Percentiles rank a stretch among this genome's conserved stretches.
Conservation (phyloP, 2,888 invertebrate species). For the Pachymerium ferrugineum region DNA sequence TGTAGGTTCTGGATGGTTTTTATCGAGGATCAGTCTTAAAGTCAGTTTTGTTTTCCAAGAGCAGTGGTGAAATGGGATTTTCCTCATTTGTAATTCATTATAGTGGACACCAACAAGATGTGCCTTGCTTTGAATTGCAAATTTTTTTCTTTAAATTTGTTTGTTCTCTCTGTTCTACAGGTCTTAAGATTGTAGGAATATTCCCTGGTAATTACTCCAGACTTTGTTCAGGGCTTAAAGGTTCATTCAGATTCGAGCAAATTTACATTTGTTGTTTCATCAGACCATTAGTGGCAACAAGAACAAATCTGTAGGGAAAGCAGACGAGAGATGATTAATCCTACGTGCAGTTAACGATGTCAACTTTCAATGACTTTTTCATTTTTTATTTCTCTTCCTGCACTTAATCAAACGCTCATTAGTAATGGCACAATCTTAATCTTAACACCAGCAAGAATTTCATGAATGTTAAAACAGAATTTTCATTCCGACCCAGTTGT, state of each 20-base stretch:
- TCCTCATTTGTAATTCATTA: conserved; percentile 23
- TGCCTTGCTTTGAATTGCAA: neutral
- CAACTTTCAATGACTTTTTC: conserved; percentile 9
- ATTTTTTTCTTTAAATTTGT: neutral
- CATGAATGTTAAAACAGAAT: neutral
- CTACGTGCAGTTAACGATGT: conserved; percentile 15
- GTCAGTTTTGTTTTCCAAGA: conserved; percentile 4
- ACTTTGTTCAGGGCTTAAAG: neutral
- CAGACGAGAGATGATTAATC: conserved; percentile 10
- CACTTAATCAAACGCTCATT: conserved; percentile 22
- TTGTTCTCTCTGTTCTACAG: neutral
- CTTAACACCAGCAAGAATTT: neutral
- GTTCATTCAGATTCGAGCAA: conserved; percentile 11
- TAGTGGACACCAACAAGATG: neutral
- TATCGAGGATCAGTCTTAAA: neutral
- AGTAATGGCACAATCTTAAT: neutral
- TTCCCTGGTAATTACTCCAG: neutral
- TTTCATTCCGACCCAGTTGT: too few species aligned
- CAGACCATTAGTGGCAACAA: conserved; percentile 1
- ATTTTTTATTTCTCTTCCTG: neutral
- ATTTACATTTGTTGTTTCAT: conserved; percentile 25
- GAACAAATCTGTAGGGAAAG: neutral
- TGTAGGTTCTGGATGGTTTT: neutral
- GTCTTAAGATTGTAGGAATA: neutral
- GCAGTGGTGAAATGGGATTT: conserved; percentile 1